Evolutionary conservation across 2,113 vertebrate species (phyloP).

Genomic region (Gobio gobio): DNA sequence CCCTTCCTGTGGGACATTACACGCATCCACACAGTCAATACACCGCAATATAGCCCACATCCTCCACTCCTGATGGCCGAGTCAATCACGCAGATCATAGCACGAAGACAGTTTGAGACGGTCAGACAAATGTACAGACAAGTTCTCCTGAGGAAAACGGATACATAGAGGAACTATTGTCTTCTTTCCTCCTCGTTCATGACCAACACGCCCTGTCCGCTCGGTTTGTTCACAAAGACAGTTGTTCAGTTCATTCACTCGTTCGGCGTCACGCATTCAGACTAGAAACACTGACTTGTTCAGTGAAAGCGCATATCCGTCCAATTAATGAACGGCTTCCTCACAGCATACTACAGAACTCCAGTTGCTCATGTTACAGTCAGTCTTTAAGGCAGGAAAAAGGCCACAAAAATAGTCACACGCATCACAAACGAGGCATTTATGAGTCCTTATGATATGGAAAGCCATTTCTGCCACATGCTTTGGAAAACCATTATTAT

Average conservation of each 20-base stretch:
- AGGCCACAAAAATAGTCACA: not conserved
- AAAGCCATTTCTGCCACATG: not conserved
- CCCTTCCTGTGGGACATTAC: conserved; percentile 22
- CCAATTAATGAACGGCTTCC: not conserved
- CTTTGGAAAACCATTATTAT: not conserved
- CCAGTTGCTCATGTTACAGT: not conserved
- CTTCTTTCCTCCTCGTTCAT: not conserved
- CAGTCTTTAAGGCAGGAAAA: not conserved
- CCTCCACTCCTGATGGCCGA: not conserved
- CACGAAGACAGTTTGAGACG: not conserved
- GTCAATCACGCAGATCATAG: not conserved
- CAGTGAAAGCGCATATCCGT: not conserved
- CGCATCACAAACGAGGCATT: not conserved
- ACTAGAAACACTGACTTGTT: not conserved
- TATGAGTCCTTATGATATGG: not conserved
- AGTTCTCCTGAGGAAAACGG: not conserved
- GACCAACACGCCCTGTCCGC: not conserved
- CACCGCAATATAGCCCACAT: not conserved
- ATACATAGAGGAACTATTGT: conserved; percentile 7
- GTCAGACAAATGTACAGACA: not conserved
- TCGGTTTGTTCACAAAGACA: not conserved
- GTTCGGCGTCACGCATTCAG: not conserved
- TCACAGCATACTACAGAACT: not conserved
- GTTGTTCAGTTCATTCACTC: conserved; percentile 7
- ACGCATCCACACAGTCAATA: conserved; percentile 11